Evolutionary conservation across 2,888 invertebrate species (phyloP).

Genomic region (Cerastoderma edule): DNA sequence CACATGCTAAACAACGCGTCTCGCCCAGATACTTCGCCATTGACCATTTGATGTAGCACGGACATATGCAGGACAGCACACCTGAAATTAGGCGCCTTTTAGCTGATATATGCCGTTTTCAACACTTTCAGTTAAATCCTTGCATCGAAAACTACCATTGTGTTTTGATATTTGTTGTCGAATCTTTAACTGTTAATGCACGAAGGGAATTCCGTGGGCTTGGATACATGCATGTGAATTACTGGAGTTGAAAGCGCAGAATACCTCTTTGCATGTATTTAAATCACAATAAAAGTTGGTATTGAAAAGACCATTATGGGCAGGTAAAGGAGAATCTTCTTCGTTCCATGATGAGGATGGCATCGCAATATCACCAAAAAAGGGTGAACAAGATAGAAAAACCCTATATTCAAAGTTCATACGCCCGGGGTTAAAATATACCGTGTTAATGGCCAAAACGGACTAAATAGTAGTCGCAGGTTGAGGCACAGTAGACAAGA

Average conservation of each 20-base stretch:
- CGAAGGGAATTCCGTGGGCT: background rate
- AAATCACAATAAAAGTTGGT: too few species aligned
- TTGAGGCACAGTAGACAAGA: too few species aligned
- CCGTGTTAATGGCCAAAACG: too few species aligned
- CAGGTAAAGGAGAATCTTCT: too few species aligned
- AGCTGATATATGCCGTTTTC: background rate
- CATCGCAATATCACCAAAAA: too few species aligned
- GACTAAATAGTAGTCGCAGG: too few species aligned
- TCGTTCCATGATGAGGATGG: too few species aligned
- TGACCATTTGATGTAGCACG: constrained; percentile 30
- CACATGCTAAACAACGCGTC: constrained; percentile 25
- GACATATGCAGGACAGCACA: constrained; percentile 27
- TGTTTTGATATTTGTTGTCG: background rate
- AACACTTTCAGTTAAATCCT: constrained; percentile 9
- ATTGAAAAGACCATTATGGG: too few species aligned
- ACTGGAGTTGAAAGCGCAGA: background rate
- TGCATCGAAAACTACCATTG: background rate
- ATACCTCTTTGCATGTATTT: too few species aligned
- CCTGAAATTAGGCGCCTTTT: constrained; percentile 23
- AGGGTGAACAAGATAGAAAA: too few species aligned
- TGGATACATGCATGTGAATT: background rate
- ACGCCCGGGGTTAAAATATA: too few species aligned
- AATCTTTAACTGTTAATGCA: background rate
- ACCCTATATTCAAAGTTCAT: too few species aligned
- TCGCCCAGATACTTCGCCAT: constrained; percentile 37